phyloP scores from a whole-genome alignment of 2,888 invertebrate species.

The Campoletis raptor region DNA sequence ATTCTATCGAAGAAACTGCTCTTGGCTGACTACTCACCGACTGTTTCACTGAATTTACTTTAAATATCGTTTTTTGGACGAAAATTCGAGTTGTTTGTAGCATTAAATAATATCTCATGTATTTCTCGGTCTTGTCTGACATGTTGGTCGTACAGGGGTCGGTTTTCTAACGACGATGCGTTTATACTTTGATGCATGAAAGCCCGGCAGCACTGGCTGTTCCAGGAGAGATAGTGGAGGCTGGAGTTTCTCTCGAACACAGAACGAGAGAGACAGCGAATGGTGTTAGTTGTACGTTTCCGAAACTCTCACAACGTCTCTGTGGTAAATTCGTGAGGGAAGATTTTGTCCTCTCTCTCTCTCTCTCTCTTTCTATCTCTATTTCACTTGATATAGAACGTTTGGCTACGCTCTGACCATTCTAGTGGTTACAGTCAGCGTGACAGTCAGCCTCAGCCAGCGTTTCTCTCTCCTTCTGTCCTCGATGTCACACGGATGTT shows the following conservation, averaged over 20 bases:
- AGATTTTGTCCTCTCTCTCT: slow-evolving; percentile 21
- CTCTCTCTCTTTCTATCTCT: slow-evolving; percentile 2
- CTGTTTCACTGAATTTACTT: background rate
- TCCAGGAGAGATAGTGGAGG: slow-evolving; percentile 44
- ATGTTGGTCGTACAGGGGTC: background rate
- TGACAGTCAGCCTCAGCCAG: slow-evolving; percentile 62
- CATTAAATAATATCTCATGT: background rate
- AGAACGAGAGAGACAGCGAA: slow-evolving; percentile 7
- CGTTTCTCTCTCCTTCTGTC: slow-evolving; percentile 26
- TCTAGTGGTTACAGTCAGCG: slow-evolving; percentile 62
- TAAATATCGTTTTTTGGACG: background rate
- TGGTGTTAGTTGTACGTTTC: slow-evolving; percentile 27
- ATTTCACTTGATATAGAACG: slow-evolving; percentile 8
- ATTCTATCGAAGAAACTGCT: background rate
- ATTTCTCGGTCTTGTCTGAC: slow-evolving; percentile 27
- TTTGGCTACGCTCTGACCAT: slow-evolving; percentile 43
- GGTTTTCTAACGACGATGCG: slow-evolving; percentile 10
- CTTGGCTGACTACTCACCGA: background rate
- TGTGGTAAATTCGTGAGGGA: slow-evolving; percentile 33
- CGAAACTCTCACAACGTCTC: slow-evolving; percentile 9
- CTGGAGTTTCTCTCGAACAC: slow-evolving; percentile 28
- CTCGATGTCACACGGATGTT: slow-evolving; percentile 52
- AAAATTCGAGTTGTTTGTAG: background rate
- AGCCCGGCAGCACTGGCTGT: slow-evolving; percentile 27
- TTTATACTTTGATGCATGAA: slow-evolving; percentile 38